Percentiles rank a stretch among this genome's conserved stretches.
phyloP scores from a whole-genome alignment of 1,140 invertebrate species.

The Bombus huntii region DNA sequence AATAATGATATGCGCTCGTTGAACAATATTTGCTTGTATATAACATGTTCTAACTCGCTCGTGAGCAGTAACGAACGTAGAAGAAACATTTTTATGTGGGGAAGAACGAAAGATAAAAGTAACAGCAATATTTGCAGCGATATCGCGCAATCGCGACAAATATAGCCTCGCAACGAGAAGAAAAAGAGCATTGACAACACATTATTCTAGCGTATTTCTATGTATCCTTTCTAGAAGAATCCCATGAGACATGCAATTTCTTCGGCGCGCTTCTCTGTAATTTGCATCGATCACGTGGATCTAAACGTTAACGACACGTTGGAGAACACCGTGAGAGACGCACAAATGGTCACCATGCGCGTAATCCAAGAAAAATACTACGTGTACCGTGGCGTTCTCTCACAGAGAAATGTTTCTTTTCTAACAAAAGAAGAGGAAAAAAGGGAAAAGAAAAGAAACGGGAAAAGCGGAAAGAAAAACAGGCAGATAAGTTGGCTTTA shows the following conservation, averaged over 20 bases:
- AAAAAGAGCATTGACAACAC: not conserved
- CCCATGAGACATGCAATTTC: slow-evolving; percentile 25
- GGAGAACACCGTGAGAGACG: slow-evolving; percentile 31
- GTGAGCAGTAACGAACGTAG: not conserved
- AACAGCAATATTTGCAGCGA: not conserved
- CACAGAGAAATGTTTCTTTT: not conserved
- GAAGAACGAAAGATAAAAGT: not conserved
- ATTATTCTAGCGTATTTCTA: not conserved
- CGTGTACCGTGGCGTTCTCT: not conserved
- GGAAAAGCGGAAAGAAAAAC: not conserved
- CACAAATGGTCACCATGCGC: slow-evolving; percentile 11
- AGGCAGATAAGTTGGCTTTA: not conserved
- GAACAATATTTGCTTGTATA: too few relatives aligned
- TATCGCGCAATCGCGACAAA: slow-evolving; percentile 14
- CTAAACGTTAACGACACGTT: slow-evolving; percentile 45
- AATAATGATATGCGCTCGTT: too few relatives aligned
- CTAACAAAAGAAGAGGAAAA: too few relatives aligned
- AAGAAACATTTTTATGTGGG: not conserved
- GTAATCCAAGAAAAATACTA: not conserved
- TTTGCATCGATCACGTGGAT: slow-evolving; percentile 42
- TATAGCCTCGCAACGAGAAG: not conserved
- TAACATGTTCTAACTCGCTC: too few relatives aligned
- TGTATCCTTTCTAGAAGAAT: slow-evolving; percentile 10
- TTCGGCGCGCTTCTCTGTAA: slow-evolving; percentile 20
- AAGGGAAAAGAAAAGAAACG: not conserved